Evolutionary conservation across 2,797 vertebrate genomes (phyloP).

Genomic region (Eurystomus glaucurus): DNA sequence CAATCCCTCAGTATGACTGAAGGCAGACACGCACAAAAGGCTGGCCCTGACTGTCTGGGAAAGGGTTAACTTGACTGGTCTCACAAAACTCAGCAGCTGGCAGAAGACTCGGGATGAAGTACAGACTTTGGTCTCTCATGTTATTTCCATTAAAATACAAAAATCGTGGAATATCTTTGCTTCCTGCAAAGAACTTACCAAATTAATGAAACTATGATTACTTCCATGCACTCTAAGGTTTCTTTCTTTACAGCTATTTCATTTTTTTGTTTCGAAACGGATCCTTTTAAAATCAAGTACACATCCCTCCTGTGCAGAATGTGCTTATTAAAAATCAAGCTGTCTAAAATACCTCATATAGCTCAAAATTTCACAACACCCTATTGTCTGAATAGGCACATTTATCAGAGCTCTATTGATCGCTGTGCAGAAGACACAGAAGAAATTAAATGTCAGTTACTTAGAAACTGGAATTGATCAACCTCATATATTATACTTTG

Average conservation of each 20-base stretch:
- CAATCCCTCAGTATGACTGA: background rate
- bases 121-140: background rate
- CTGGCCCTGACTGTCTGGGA: background rate
- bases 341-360: background rate
- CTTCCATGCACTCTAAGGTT: background rate
- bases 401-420: constrained; percentile 4
- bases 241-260: background rate
- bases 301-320: background rate
- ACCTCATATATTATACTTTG: background rate
- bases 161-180: background rate
- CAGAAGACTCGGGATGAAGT: background rate
- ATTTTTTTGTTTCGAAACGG: background rate
- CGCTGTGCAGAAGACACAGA: background rate
- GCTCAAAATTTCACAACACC: background rate
- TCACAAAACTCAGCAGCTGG: background rate
- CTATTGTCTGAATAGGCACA: background rate
- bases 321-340: constrained; percentile 6
- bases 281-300: background rate
- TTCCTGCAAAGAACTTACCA: background rate
- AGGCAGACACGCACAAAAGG: background rate
- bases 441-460: constrained; percentile 18
- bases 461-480: background rate
- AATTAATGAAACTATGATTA: background rate
- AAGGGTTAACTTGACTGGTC: background rate
- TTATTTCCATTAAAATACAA: background rate